A percentile compares a stretch with the other conserved stretches of the same genome.
Conservation (phyloP, 2,888 invertebrate genomes). For the Caenorhabditis macrosperma region DNA sequence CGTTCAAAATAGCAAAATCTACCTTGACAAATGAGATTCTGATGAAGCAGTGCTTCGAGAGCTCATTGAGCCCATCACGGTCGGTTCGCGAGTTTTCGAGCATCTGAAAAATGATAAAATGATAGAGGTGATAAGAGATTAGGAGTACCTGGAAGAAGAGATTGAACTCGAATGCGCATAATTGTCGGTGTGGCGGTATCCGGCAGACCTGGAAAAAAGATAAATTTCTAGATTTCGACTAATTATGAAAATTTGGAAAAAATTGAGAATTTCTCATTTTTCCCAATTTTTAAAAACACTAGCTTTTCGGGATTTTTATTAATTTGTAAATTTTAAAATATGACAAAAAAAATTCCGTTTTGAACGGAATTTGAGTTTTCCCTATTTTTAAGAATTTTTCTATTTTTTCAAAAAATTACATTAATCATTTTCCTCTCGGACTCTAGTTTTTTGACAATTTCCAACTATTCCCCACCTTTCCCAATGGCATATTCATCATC, state of each 20-base stretch:
- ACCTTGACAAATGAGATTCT: constrained; percentile 95
- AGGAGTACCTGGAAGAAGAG: constrained; percentile 49
- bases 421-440: no score
- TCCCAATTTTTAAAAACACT: neutral
- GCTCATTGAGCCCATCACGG: constrained; percentile 97
- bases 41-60: constrained; percentile 99
- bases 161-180: constrained; percentile 49
- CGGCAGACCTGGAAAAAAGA: constrained; percentile 39
- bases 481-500: constrained; percentile 38
- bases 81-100: constrained; percentile 84
- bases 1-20: neutral
- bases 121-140: no score
- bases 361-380: no score
- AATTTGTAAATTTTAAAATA: neutral
- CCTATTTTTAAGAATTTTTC: no score
- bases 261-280: neutral
- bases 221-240: no score
- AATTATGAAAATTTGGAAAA: neutral
- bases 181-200: constrained; percentile 32
- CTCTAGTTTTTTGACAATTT: no score
- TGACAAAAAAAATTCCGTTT: neutral
- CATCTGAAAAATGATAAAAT: constrained; percentile 50
- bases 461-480: constrained; percentile 38
- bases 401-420: no score
- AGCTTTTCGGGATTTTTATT: neutral